Evolutionary conservation across 2,113 vertebrate species (phyloP).

Genomic region (Lathamus discolor): DNA sequence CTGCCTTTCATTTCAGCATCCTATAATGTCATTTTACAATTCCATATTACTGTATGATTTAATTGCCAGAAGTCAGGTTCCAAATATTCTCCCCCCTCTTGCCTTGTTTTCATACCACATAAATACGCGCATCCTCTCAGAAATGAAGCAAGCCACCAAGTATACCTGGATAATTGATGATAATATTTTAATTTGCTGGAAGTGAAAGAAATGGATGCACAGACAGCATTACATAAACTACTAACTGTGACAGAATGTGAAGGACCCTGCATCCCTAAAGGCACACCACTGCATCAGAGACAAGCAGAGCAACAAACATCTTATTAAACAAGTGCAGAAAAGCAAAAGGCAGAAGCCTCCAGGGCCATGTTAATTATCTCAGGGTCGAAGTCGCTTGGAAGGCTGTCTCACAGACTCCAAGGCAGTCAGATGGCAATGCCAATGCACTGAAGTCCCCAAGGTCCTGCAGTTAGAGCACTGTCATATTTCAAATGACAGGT

Average conservation of each 20-base stretch:
- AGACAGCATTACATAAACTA: constrained; percentile 29
- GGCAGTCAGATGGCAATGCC: constrained; percentile 75
- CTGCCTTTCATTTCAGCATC: neutral
- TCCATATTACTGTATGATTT: neutral
- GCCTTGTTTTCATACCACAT: neutral
- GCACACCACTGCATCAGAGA: constrained; percentile 40
- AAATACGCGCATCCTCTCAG: neutral
- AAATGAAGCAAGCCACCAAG: neutral
- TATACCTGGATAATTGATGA: constrained; percentile 13
- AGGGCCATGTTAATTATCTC: constrained; percentile 82
- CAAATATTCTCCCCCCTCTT: neutral
- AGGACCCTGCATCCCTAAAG: constrained; percentile 55
- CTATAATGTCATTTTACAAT: neutral
- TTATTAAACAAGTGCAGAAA: constrained; percentile 75
- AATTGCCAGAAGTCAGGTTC: neutral
- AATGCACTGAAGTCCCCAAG: constrained; percentile 68
- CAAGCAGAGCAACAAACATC: constrained; percentile 69
- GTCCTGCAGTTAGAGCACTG: constrained; percentile 71
- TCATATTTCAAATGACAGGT: constrained; percentile 83
- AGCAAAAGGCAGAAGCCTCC: constrained; percentile 69
- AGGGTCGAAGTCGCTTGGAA: constrained; percentile 71
- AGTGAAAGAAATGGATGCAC: neutral
- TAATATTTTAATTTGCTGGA: constrained; percentile 57
- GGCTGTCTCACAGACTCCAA: constrained; percentile 65
- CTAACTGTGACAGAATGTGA: constrained; percentile 25